Conservation (phyloP, 2,888 invertebrate species). For the Archips xylosteana region DNA sequence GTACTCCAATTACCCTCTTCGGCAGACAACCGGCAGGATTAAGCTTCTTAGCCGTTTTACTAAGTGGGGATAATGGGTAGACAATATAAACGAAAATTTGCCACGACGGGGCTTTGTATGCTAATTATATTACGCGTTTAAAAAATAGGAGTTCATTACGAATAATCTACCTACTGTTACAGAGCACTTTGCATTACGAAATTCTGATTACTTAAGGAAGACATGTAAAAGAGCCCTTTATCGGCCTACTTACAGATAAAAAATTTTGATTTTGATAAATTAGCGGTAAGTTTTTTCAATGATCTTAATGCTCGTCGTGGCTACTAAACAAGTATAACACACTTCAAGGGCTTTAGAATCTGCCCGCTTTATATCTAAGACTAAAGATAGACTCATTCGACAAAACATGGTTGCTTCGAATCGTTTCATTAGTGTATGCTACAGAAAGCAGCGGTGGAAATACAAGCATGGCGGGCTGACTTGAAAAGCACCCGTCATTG, state of each 20-base stretch:
- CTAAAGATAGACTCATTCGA: neutral
- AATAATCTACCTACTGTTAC: constrained; percentile 5
- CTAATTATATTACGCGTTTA: constrained; percentile 18
- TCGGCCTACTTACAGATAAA: too few relatives aligned
- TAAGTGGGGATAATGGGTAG: constrained; percentile 47
- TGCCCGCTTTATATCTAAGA: neutral
- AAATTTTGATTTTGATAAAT: neutral
- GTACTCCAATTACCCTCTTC: constrained; percentile 56
- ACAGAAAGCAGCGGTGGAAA: constrained; percentile 19
- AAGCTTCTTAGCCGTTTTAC: constrained; percentile 57
- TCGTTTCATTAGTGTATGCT: constrained; percentile 22
- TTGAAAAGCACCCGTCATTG: constrained; percentile 28
- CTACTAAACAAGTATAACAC: too few relatives aligned
- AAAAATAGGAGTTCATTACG: constrained; percentile 14
- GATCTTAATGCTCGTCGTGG: neutral
- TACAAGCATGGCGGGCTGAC: constrained; percentile 16
- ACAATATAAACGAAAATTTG: constrained; percentile 57
- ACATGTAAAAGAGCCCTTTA: too few relatives aligned
- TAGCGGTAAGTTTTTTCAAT: neutral
- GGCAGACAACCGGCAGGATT: constrained; percentile 52
- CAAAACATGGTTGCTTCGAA: constrained; percentile 1
- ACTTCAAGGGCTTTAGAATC: neutral
- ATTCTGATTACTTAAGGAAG: neutral
- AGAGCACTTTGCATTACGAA: neutral
- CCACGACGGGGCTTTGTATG: constrained; percentile 40